Evolutionary conservation across 2,888 invertebrate species (phyloP).

Genomic region (Phaedon cochleariae): DNA sequence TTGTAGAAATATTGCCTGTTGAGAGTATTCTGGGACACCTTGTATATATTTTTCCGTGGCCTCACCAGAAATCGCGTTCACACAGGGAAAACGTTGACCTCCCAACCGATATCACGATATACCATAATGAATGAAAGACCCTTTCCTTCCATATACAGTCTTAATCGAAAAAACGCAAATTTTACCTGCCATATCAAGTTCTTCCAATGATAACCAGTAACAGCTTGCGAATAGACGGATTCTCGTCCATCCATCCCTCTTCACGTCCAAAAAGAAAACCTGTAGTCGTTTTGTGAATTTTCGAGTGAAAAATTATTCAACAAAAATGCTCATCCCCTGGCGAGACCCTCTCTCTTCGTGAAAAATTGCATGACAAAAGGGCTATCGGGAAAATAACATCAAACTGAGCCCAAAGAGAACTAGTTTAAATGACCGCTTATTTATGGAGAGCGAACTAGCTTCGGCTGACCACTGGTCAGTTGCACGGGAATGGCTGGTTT

Average conservation of each 20-base stretch:
- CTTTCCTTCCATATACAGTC: too few species aligned
- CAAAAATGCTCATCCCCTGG: slow-evolving; percentile 27
- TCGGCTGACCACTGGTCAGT: slow-evolving; percentile 44
- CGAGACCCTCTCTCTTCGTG: slow-evolving; percentile 36
- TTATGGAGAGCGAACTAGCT: slow-evolving; percentile 27
- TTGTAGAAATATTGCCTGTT: too few species aligned
- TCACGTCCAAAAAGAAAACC: slow-evolving; percentile 20
- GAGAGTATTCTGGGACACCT: too few species aligned
- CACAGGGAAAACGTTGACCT: too few species aligned
- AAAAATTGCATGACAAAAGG: slow-evolving; percentile 46
- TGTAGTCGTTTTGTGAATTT: slow-evolving; percentile 29
- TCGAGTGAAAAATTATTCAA: slow-evolving; percentile 39
- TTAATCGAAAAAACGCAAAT: slow-evolving; percentile 29
- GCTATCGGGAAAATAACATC: slow-evolving; percentile 50
- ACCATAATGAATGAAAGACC: too few species aligned
- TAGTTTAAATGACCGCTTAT: slow-evolving; percentile 51
- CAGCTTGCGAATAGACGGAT: slow-evolving; percentile 31
- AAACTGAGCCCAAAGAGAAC: slow-evolving; percentile 47
- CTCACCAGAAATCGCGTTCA: too few species aligned
- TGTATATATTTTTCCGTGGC: too few species aligned
- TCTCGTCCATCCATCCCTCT: slow-evolving; percentile 33
- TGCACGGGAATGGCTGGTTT: slow-evolving; percentile 38
- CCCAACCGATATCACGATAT: too few species aligned
- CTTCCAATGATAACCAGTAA: slow-evolving; percentile 28
- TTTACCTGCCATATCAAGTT: slow-evolving; percentile 36